These are phyloP conservation scores for Potamilus streckersoni DNA, from an alignment of 1,140 invertebrate genomes.

Conservation along the genomic window DNA sequence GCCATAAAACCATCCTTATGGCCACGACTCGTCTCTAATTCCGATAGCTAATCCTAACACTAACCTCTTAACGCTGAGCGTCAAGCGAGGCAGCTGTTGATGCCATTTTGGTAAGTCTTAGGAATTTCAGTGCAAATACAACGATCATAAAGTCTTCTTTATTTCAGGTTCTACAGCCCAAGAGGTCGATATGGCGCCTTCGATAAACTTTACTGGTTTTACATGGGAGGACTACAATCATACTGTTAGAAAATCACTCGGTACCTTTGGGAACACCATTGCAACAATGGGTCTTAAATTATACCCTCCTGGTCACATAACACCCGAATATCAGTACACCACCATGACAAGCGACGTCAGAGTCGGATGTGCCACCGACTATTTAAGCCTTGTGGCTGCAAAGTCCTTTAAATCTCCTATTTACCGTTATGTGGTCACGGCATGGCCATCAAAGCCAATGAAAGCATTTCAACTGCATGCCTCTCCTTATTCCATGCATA, in stretches of 20 bases:
- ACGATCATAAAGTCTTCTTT: no score
- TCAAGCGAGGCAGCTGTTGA: no score
- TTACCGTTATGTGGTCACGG: conserved; percentile 18
- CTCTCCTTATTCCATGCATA: conserved; percentile 12
- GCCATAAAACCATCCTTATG: no score
- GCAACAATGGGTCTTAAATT: conserved; percentile 17
- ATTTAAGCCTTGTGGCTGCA: conserved; percentile 4
- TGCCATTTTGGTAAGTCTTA: no score
- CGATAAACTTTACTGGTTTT: no score
- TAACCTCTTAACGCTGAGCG: no score
- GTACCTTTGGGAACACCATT: conserved; percentile 15
- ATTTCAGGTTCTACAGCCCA: no score
- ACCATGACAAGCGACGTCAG: conserved; percentile 25
- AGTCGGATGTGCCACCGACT: conserved; percentile 20
- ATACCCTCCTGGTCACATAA: conserved; percentile 9
- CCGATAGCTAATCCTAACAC: no score
- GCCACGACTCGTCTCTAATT: no score
- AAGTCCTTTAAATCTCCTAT: conserved; percentile 12
- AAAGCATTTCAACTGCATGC: background rate
- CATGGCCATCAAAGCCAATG: conserved; percentile 11
- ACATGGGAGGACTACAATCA: conserved; percentile 10
- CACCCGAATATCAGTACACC: conserved; percentile 10
- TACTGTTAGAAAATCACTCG: conserved; percentile 1
- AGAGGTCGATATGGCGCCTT: no score
- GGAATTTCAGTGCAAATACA: no score